phyloP scores from a whole-genome alignment of 2,113 vertebrate genomes.

The Takifugu bimaculatus region DNA sequence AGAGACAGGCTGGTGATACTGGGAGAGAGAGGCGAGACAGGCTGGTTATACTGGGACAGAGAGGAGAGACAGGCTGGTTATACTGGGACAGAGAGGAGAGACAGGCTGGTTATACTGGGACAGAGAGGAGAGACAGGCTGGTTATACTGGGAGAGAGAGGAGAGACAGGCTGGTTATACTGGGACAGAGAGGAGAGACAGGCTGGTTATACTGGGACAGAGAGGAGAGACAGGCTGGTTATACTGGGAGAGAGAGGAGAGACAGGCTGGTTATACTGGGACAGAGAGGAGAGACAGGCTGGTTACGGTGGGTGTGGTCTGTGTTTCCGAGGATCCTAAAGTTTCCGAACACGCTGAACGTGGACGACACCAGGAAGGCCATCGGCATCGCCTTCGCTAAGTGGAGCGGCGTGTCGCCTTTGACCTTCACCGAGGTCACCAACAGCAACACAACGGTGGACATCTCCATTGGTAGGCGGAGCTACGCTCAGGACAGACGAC shows the following conservation, averaged over 20 bases:
- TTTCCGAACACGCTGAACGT: conserved; percentile 78
- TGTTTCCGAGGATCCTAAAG: conserved; percentile 65
- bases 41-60: not conserved
- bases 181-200: no score
- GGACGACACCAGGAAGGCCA: conserved; percentile 76
- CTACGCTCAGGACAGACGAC: not conserved
- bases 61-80: not conserved
- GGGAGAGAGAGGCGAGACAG: conserved; percentile 25
- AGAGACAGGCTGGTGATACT: not conserved
- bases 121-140: not conserved
- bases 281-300: not conserved
- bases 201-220: no score
- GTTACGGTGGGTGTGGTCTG: not conserved
- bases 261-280: not conserved
- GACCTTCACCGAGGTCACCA: conserved; percentile 68
- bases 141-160: not conserved
- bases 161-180: no score
- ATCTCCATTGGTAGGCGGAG: conserved; percentile 72
- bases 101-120: not conserved
- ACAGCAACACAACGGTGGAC: conserved; percentile 58
- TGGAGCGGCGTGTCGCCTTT: conserved; percentile 82
- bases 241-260: no score
- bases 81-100: not conserved
- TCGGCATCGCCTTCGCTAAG: conserved; percentile 77
- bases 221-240: no score